These are phyloP conservation scores for Danio jaintianensis DNA, from an alignment of 2,797 vertebrate genomes.

Conservation along the genomic window DNA sequence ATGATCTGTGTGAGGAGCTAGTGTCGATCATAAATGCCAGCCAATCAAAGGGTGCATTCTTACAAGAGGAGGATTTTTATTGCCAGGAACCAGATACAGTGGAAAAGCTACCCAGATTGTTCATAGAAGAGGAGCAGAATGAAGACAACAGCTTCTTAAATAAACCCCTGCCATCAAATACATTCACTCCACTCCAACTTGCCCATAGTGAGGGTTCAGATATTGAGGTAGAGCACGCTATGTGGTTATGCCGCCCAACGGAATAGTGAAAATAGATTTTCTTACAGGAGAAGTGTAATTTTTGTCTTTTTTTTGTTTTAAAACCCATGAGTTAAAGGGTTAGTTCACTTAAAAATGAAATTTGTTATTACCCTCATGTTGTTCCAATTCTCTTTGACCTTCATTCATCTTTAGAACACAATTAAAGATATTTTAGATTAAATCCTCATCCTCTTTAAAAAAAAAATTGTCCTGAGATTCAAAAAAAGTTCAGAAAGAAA, in stretches of 20 bases:
- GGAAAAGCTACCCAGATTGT: slow-evolving; percentile 75
- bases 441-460: no score
- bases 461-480: no score
- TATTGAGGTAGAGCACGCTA: slow-evolving; percentile 72
- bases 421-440: no score
- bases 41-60: slow-evolving; percentile 58
- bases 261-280: not conserved
- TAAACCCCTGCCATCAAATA: slow-evolving; percentile 61
- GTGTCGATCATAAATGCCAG: slow-evolving; percentile 69
- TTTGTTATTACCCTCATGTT: no score
- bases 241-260: not conserved
- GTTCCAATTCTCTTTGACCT: no score
- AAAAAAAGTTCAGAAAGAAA: no score
- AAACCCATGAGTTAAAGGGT: no score
- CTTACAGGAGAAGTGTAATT: not conserved
- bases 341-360: not conserved
- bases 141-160: slow-evolving; percentile 63
- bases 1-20: slow-evolving; percentile 75
- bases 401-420: no score
- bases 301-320: not conserved
- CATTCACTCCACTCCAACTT: slow-evolving; percentile 62
- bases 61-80: slow-evolving; percentile 67
- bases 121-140: slow-evolving; percentile 82
- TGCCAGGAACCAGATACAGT: slow-evolving; percentile 56
- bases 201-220: slow-evolving; percentile 65